Evolutionary conservation across 2,113 vertebrate species (phyloP).

Genomic region (Deroptyus accipitrinus): DNA sequence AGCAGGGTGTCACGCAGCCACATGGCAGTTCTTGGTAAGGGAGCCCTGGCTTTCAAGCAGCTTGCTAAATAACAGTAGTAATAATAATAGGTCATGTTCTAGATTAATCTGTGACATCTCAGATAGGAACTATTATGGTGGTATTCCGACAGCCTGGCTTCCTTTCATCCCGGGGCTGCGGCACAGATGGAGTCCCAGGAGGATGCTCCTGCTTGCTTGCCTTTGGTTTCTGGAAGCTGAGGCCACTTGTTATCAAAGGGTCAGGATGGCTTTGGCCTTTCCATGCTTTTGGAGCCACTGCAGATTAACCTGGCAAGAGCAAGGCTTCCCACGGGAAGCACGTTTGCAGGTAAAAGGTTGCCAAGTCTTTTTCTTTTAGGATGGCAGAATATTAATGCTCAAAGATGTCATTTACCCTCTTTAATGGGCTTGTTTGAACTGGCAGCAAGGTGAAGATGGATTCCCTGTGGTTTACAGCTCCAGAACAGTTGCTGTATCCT

Average conservation of each 20-base stretch:
- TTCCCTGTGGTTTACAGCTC: not conserved
- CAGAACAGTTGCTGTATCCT: rapidly evolving
- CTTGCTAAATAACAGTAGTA: not conserved
- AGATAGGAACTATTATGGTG: not conserved
- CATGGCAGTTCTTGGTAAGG: not conserved
- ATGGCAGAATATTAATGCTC: not conserved
- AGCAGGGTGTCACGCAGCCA: not conserved
- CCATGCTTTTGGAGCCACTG: not conserved
- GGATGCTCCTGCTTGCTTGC: not conserved
- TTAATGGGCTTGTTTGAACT: not conserved
- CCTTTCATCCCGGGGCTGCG: rapidly evolving
- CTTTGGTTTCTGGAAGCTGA: not conserved
- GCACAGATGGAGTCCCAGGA: not conserved
- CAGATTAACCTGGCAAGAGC: not conserved
- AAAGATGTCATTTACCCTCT: not conserved
- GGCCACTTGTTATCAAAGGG: rapidly evolving
- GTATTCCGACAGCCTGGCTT: not conserved
- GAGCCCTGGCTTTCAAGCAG: not conserved
- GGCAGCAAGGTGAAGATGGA: rapidly evolving
- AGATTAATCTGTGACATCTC: not conserved
- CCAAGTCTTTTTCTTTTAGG: not conserved
- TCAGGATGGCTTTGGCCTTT: rapidly evolving
- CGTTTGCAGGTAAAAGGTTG: not conserved
- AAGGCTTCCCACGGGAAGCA: rapidly evolving
- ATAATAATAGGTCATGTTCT: not conserved